Percentiles rank a stretch among this genome's conserved stretches.
phyloP scores from a whole-genome alignment of 2,113 vertebrate species.

The Rallus limicola region DNA sequence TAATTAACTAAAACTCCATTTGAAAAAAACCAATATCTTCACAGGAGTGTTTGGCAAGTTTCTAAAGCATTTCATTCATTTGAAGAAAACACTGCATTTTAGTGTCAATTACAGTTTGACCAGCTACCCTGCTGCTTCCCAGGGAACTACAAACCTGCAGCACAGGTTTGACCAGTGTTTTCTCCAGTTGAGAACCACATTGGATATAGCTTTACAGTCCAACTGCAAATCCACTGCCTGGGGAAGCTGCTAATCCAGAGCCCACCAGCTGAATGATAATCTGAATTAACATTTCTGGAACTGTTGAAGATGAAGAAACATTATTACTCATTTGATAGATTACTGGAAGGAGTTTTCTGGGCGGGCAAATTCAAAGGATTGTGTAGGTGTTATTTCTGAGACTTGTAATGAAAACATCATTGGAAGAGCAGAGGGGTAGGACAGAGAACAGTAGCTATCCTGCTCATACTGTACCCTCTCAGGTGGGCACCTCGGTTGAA shows the following conservation, averaged over 20 bases:
- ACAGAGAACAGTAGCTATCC: neutral
- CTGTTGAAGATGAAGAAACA: conserved; percentile 19
- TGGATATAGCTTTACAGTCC: neutral
- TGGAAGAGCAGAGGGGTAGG: neutral
- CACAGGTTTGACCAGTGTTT: neutral
- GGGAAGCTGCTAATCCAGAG: conserved; percentile 40
- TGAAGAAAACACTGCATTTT: neutral
- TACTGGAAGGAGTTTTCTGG: neutral
- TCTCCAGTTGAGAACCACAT: neutral
- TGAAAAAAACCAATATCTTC: neutral
- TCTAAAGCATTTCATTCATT: neutral
- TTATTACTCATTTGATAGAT: neutral
- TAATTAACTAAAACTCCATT: neutral
- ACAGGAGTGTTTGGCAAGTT: neutral
- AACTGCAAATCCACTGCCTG: neutral
- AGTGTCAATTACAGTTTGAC: conserved; percentile 17
- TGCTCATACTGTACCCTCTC: neutral
- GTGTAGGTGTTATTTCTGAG: neutral
- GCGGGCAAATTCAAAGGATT: neutral
- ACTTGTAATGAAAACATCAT: neutral
- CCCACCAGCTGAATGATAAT: neutral
- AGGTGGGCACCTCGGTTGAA: rapidly evolving
- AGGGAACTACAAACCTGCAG: neutral
- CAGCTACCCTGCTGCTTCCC: neutral
- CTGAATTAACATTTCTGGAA: conserved; percentile 31